These are phyloP conservation scores for Periparus ater DNA, from an alignment of 2,797 vertebrate species.

Conservation along the genomic window DNA sequence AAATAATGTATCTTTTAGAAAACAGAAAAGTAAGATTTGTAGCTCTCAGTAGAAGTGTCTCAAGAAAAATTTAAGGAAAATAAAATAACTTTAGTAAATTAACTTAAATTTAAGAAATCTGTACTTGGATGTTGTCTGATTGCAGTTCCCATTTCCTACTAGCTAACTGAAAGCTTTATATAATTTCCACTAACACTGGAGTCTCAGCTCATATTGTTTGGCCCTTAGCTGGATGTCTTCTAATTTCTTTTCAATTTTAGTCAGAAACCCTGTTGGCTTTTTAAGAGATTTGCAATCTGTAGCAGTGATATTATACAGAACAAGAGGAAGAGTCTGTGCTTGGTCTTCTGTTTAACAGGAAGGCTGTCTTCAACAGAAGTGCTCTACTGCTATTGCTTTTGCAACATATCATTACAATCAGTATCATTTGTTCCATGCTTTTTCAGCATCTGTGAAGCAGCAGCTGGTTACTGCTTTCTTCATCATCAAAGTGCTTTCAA, in stretches of 20 bases:
- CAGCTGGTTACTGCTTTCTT: slow-evolving; percentile 78
- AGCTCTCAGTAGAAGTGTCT: neutral
- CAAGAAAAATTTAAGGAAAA: slow-evolving; percentile 18
- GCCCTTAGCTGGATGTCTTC: slow-evolving; percentile 43
- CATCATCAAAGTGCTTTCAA: slow-evolving; percentile 80
- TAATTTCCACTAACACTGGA: slow-evolving; percentile 20
- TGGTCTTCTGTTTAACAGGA: slow-evolving; percentile 67
- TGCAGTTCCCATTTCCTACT: slow-evolving; percentile 35
- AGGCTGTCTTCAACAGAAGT: slow-evolving; percentile 60
- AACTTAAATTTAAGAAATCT: slow-evolving; percentile 16
- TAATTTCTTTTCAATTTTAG: slow-evolving; percentile 48
- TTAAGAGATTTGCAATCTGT: slow-evolving; percentile 46
- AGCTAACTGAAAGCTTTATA: slow-evolving; percentile 25
- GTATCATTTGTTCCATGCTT: slow-evolving; percentile 72
- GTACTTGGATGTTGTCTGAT: slow-evolving; percentile 3
- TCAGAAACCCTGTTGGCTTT: neutral
- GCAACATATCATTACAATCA: slow-evolving; percentile 82
- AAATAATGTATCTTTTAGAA: neutral
- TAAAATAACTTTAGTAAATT: neutral
- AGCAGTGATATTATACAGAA: slow-evolving; percentile 21
- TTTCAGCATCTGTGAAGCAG: slow-evolving; percentile 76
- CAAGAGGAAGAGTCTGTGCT: slow-evolving; percentile 63
- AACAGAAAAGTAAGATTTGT: neutral
- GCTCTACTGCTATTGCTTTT: slow-evolving; percentile 58
- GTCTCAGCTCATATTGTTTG: slow-evolving; percentile 43